phyloP scores from a whole-genome alignment of 2,797 vertebrate genomes.

The Erithacus rubecula region DNA sequence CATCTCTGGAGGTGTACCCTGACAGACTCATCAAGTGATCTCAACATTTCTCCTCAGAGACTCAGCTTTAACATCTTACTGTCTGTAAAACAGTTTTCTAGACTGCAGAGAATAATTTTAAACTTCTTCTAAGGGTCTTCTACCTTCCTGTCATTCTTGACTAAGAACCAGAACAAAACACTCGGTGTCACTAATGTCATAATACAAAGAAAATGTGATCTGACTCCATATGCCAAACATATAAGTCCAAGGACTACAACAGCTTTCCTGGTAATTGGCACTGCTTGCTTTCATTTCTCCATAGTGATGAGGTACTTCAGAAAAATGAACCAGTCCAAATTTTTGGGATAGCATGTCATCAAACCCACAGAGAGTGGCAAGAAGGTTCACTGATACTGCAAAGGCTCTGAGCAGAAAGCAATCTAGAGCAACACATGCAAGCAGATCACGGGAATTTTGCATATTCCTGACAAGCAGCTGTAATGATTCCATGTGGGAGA shows the following conservation, averaged over 20 bases:
- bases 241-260: not conserved
- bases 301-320: not conserved
- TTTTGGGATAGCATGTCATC: not conserved
- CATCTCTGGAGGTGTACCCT: not conserved
- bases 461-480: not conserved
- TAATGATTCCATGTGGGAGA: not conserved
- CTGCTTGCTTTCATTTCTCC: not conserved
- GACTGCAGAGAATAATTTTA: not conserved
- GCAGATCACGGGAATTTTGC: not conserved
- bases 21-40: not conserved
- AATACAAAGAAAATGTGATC: not conserved
- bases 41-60: not conserved
- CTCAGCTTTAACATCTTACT: not conserved
- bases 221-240: not conserved
- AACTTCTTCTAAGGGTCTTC: not conserved
- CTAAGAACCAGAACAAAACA: not conserved
- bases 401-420: not conserved
- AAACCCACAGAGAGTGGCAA: rapidly evolving
- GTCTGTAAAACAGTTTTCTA: not conserved
- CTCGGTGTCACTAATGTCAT: not conserved
- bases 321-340: not conserved
- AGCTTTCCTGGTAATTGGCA: not conserved
- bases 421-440: not conserved
- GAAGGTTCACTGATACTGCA: not conserved
- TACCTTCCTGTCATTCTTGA: not conserved